These are phyloP conservation scores for Diadumene lineata DNA, from an alignment of 92 coral and sea anemone species.

Conservation along the genomic window DNA sequence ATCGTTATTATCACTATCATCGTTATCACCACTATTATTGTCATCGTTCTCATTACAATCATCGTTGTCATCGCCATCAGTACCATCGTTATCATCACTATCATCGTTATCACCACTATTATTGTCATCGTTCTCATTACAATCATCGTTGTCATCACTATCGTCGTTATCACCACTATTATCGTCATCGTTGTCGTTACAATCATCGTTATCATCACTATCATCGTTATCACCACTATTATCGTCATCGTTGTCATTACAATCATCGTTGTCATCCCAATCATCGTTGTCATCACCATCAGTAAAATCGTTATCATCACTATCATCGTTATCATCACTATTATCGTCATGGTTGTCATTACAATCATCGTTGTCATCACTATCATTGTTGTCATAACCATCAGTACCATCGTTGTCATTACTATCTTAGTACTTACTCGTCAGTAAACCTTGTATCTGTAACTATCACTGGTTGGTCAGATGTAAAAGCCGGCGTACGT, in stretches of 20 bases:
- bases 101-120: background rate
- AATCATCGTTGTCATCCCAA: background rate
- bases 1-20: background rate
- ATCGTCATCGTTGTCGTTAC: background rate
- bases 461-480: constrained; percentile 48
- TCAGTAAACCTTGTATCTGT: constrained; percentile 70
- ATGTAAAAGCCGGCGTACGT: constrained; percentile 77
- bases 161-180: background rate
- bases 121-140: background rate
- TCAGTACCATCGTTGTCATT: background rate
- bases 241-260: background rate
- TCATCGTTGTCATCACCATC: background rate
- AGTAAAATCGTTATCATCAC: background rate
- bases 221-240: background rate
- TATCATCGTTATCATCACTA: background rate
- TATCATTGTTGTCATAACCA: background rate
- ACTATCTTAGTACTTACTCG: constrained; percentile 46
- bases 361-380: background rate
- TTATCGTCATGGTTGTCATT: background rate
- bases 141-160: background rate
- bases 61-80: background rate
- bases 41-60: background rate
- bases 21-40: background rate
- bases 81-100: background rate
- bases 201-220: background rate